Conservation (phyloP, 2,113 vertebrate species). For the Coracopsis vasa region DNA sequence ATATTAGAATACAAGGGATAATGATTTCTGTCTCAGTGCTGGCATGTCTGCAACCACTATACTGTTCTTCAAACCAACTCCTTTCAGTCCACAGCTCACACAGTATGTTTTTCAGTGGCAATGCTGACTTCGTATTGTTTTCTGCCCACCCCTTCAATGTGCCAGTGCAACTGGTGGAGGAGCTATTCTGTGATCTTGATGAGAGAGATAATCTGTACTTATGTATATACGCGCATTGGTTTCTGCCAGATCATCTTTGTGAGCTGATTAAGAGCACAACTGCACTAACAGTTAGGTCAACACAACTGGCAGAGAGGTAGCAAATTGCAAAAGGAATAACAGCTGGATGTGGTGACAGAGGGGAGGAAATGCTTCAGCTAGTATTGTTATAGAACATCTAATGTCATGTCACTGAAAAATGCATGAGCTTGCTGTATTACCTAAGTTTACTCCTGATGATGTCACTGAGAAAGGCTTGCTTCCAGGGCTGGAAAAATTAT, state of each 20-base stretch:
- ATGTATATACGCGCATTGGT: not conserved
- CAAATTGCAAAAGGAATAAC: not conserved
- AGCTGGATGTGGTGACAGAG: constrained; percentile 19
- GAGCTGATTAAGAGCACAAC: not conserved
- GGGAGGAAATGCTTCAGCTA: not conserved
- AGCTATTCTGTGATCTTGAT: not conserved
- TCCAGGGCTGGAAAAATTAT: not conserved
- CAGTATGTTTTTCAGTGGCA: not conserved
- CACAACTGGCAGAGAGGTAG: not conserved
- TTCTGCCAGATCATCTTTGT: constrained; percentile 4
- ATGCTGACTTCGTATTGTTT: not conserved
- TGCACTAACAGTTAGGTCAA: not conserved
- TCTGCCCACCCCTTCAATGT: not conserved
- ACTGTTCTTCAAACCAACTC: not conserved
- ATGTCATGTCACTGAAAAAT: not conserved
- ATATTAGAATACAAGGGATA: not conserved
- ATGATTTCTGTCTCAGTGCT: not conserved
- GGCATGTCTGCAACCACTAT: not conserved
- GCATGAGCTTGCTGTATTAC: not conserved
- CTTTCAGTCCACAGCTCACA: not conserved
- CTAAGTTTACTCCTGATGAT: constrained; percentile 16
- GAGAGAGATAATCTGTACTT: not conserved
- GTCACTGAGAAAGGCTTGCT: constrained; percentile 10
- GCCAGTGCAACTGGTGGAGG: not conserved
- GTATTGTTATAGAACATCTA: not conserved